Evolutionary conservation across 2,888 invertebrate genomes (phyloP), one percentile per base, ranked within the genome.

Genomic region (Polydrusus tereticollis): DNA sequence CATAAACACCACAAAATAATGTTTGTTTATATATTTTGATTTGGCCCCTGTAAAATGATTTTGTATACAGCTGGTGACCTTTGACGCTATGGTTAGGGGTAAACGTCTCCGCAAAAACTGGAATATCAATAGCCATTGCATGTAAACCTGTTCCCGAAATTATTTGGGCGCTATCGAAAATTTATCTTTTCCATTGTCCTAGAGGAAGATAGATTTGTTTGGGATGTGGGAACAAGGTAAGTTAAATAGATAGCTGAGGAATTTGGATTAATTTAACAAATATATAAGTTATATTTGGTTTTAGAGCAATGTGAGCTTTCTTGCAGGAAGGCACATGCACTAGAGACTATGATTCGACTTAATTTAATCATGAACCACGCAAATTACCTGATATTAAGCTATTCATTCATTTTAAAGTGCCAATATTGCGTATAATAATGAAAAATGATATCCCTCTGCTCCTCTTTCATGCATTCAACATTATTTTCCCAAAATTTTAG

Each of bases 71-170:
- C 52, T 55, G 52, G 29, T 55, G 52, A 55, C 14, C 52, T 55
- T 55, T 55, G 52, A 55, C 52, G 16, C 52, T 29, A 55, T 18
- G 52, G 52, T 55, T 29, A 55, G 16, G 29, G 29, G 29, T 55
- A 55, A 52, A 26, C 29, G 18, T 55, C 8, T 18, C 52, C 29
- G n/a, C 16, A 55, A 55, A 29, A 26, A 29, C 29, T 55, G 29
- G 47, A 20, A n/a, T 23, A 47, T 23, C n/a, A 23, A 8, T 45
- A 20, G 7, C 20, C n/a, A 47, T 47, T 47, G 23, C 10, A 10
- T 16, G 16, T 5, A 55, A 55, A 55, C 29, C 29, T 55, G 52
- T 55, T 55, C 18, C 16, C 29, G 14, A 29, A 55, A 29, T 29
- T 55, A n/a, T n/a, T n/a, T n/a, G n/a, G n/a, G n/a, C n/a, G 8